These are phyloP conservation scores for Tympanoctomys barrerae DNA, from an alignment of 2,797 vertebrate species.

Conservation along the genomic window DNA sequence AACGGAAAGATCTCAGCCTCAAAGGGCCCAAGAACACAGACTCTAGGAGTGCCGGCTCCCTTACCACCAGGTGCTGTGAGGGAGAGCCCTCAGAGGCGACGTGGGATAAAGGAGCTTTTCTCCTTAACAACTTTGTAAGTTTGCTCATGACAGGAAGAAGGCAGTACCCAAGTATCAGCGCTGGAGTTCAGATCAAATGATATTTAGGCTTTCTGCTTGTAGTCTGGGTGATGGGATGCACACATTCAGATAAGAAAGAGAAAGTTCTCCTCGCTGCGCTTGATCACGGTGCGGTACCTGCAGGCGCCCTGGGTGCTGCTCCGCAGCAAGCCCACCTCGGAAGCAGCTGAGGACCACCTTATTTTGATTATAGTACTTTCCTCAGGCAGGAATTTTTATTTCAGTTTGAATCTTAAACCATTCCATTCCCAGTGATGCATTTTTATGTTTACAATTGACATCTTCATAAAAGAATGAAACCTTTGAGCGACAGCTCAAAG, in stretches of 20 bases:
- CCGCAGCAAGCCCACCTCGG: conserved; percentile 69
- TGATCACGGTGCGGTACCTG: conserved; percentile 57
- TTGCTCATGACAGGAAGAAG: conserved; percentile 37
- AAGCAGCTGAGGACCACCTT: conserved; percentile 84
- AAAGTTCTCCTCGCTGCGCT: background rate
- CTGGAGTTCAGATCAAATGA: conserved; percentile 27
- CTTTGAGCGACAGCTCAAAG: conserved; percentile 86
- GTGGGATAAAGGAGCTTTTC: background rate
- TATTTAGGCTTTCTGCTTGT: conserved; percentile 15
- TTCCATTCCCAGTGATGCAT: conserved; percentile 89
- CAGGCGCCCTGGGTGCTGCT: conserved; percentile 74
- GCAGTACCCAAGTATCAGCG: rapidly evolving
- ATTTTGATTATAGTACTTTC: conserved; percentile 87
- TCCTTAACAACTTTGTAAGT: conserved; percentile 70
- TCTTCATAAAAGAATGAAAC: conserved; percentile 89
- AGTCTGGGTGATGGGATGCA: background rate
- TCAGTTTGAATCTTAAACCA: conserved; percentile 88
- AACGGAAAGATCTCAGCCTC: background rate
- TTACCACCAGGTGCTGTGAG: background rate
- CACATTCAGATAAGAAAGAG: background rate
- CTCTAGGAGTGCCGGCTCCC: background rate
- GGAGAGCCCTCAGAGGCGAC: rapidly evolving
- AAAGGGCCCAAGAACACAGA: background rate
- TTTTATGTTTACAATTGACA: conserved; percentile 92
- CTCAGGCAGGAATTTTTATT: conserved; percentile 90